Evolutionary conservation across 2,797 vertebrate species (phyloP), one percentile per base, ranked within the genome.

Genomic region (Prionace glauca): DNA sequence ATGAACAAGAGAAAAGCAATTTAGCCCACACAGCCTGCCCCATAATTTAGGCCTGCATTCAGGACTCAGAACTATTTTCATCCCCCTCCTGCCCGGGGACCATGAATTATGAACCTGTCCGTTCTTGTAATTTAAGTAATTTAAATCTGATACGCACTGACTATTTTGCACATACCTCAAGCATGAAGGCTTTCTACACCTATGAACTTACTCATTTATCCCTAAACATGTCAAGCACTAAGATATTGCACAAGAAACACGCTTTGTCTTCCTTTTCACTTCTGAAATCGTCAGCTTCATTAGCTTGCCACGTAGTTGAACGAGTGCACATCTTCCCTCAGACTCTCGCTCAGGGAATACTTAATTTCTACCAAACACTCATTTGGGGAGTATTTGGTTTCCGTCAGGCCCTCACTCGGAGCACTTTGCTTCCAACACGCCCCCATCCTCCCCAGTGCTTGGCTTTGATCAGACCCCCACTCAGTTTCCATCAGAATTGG

Each of bases 51-150:
- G 41, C 56, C 69, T 32, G 71, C 50, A 32, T 94, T 74, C 69
- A 94, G 69, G 90, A 94, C 24, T 22, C 65, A 93, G 41, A 32
- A 60, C n/a, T 50, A 71, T 74, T 74, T 56, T 72, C 11, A 29
- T 20, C 36, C 24, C 62, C n/a, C 90, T 69, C 69, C 11, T 94
- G 93, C 93, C 69, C 41, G 74, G 41, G 92, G 93, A 50, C 41
- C 69, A 14, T 74, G 93, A 94, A 45, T 94, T 56, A 94, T 50
- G 41, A 94, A 94, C 71, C 93, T 72, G 69, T 94, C 93, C 26
- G 18, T 45, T 74, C 71, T 11, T 94, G 36, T 56, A 72, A 71
- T 94, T 94, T 50, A 94, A 56, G 93, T 45, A 32, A 94, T 74
- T 72, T 74, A 45, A 74, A 32, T 45, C 71, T 94, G 71, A 94